A percentile compares a stretch with the other conserved stretches of the same genome.
Conservation (phyloP, 2,888 invertebrate species). For the Agrilus cyanescens region DNA sequence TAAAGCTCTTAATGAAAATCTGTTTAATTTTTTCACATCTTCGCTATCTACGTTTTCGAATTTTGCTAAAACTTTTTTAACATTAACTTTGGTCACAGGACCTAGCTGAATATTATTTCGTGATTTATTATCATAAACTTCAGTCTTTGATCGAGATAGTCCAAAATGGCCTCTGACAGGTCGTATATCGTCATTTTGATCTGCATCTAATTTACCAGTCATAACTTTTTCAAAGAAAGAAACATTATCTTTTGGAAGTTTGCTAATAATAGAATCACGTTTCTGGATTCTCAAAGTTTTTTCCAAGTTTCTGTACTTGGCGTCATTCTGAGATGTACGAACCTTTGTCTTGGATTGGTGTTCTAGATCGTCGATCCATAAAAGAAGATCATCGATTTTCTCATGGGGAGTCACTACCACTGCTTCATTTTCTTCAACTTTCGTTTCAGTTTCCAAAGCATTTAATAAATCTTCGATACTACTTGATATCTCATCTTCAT, state of each 20-base stretch:
- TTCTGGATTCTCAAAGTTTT: conserved; percentile 27
- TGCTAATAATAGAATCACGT: conserved; percentile 26
- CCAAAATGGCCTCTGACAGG: conserved; percentile 13
- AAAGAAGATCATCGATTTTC: conserved; percentile 33
- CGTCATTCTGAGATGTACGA: conserved; percentile 28
- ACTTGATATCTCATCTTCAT: conserved; percentile 25
- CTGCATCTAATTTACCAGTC: conserved; percentile 24
- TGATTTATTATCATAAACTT: conserved; percentile 26
- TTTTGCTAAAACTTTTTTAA: conserved; percentile 32
- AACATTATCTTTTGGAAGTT: conserved; percentile 32
- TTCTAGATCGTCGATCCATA: conserved; percentile 34
- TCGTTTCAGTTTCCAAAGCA: conserved; percentile 31
- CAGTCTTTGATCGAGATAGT: conserved; percentile 31
- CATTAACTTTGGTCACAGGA: conserved; percentile 31
- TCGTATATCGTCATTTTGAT: conserved; percentile 15
- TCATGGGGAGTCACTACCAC: conserved; percentile 21
- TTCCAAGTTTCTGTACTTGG: conserved; percentile 34
- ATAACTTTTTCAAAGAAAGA: conserved; percentile 32
- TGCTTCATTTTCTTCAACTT: conserved; percentile 11
- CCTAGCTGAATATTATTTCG: conserved; percentile 32
- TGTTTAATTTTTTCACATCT: conserved; percentile 7
- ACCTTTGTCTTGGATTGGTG: conserved; percentile 28
- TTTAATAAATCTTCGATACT: conserved; percentile 36
- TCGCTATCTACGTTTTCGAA: conserved; percentile 26
- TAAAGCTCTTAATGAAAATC: conserved; percentile 7